Evolutionary conservation across 2,888 invertebrate genomes (phyloP), one percentile per base, ranked within the genome.

Genomic region (Chloromyia formosa): DNA sequence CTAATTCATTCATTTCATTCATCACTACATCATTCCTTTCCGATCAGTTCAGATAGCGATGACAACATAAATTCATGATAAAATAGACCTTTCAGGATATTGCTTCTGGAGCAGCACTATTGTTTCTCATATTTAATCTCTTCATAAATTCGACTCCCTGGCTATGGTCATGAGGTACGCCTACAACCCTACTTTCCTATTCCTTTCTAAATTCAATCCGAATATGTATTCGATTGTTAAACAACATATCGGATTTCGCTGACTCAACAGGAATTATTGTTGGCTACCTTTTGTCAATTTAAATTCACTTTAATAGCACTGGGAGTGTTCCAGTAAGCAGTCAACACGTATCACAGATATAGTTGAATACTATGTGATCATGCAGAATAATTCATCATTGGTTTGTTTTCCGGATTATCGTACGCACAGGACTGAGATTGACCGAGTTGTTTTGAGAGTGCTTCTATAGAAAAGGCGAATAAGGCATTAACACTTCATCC

Each of bases 381-480:
- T 7, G 22, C 22, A 10, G 16, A 20, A 49, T 45, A 49, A 45
- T 66, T 49, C 23, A 45, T 66, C 66, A 45, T 22, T 66, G 20
- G n/a, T 14, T 12, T 66, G 49, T 49, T 66, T 66, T 14, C 45
- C 49, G 49, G 35, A 66, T 66, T 66, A 66, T 45, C 14, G 27
- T 2, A n/a, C 18, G 35, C 62, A 60, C 10, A 40, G 1, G n/a
- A 40, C 14, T 10, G 10, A 18, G 22, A 4, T 56, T 14, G 60
- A 22, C 10, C 14, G 9, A 18, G 45, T 49, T 18, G 7, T 2
- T 14, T 40, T 5, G 1, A 42, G 3, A 18, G 40, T 23, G 20
- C 18, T 18, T 40, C 61, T 27, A 1, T n/a, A 61, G 16, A 16
- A 35, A 12, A 60, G 20, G 10, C 35, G 5, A 12, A 20, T 10